Evolutionary conservation across 1,140 invertebrate genomes (phyloP).

Genomic region (Pseudoatta argentina): DNA sequence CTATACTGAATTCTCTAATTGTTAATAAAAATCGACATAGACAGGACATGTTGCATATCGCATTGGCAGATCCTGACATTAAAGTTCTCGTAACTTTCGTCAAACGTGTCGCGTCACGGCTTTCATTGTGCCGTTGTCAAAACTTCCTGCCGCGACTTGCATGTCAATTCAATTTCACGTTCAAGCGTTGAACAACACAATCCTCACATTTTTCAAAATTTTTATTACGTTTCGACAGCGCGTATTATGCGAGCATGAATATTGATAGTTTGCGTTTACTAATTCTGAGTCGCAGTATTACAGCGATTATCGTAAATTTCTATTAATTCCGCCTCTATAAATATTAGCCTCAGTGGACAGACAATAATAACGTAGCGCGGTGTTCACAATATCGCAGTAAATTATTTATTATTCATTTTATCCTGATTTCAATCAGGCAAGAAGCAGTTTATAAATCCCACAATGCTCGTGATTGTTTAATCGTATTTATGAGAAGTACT

Average conservation of each 20-base stretch:
- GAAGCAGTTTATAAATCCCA: conserved; percentile 39
- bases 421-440: conserved; percentile 9
- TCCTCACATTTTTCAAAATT: conserved; percentile 18
- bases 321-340: conserved; percentile 35
- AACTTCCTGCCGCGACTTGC: conserved; percentile 12
- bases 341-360: background rate
- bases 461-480: conserved; percentile 38
- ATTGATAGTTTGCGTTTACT: conserved; percentile 46
- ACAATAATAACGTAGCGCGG: conserved; percentile 15
- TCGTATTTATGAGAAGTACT: background rate
- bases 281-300: conserved; percentile 43
- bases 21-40: background rate
- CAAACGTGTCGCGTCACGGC: background rate
- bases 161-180: conserved; percentile 30
- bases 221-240: conserved; percentile 19
- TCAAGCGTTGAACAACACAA: background rate
- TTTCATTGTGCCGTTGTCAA: background rate
- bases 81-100: background rate
- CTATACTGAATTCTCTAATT: background rate
- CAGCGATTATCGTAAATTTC: conserved; percentile 57
- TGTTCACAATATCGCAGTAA: conserved; percentile 24
- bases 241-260: background rate
- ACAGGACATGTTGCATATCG: background rate
- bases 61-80: background rate
- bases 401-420: conserved; percentile 52